These are phyloP conservation scores for Thunnus maccoyii DNA, from an alignment of 2,113 vertebrate genomes.

Conservation along the genomic window DNA sequence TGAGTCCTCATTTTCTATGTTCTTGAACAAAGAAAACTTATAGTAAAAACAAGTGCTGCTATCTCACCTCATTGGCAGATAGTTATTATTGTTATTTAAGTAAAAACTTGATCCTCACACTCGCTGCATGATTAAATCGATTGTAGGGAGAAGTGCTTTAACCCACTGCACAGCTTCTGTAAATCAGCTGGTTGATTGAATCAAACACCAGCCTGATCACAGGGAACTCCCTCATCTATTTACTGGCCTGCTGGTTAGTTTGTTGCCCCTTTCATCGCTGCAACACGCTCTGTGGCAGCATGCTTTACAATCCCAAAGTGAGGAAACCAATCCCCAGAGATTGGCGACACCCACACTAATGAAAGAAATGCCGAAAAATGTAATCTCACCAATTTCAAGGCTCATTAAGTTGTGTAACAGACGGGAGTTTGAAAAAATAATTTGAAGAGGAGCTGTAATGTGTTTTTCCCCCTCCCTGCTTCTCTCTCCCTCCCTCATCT, in stretches of 20 bases:
- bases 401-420: conserved; percentile 77
- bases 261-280: conserved; percentile 46
- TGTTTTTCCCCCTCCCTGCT: conserved; percentile 11
- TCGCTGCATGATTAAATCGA: conserved; percentile 33
- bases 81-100: conserved; percentile 27
- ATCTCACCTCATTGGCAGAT: not conserved
- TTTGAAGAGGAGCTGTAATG: conserved; percentile 49
- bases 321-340: conserved; percentile 53
- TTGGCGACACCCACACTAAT: conserved; percentile 55
- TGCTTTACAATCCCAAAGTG: conserved; percentile 32
- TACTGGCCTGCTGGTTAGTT: conserved; percentile 49
- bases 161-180: conserved; percentile 37
- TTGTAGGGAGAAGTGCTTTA: conserved; percentile 3
- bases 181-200: conserved; percentile 60
- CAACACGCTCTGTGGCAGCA: not conserved
- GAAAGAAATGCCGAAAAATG: conserved; percentile 60
- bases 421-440: conserved; percentile 64
- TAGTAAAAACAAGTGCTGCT: conserved; percentile 30
- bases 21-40: not conserved
- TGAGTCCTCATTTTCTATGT: not conserved
- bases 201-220: conserved; percentile 33
- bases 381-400: conserved; percentile 77
- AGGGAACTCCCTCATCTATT: conserved; percentile 60
- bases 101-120: conserved; percentile 25
- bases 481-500: conserved; percentile 1